phyloP scores from a whole-genome alignment of 2,113 vertebrate genomes.

The Lagopus muta region DNA sequence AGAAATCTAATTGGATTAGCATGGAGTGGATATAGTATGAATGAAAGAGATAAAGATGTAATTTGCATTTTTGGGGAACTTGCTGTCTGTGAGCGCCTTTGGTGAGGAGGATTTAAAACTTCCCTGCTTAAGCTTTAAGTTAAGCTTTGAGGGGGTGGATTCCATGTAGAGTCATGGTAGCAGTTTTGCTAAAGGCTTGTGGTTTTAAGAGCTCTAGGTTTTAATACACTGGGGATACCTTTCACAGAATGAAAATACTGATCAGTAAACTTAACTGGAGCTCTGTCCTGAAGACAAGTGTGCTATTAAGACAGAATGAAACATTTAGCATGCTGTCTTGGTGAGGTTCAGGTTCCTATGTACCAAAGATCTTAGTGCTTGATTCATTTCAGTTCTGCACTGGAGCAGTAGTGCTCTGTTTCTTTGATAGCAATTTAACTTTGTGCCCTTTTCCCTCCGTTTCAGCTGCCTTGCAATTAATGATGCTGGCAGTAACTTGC shows the following conservation, averaged over 20 bases:
- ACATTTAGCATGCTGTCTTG: too few species aligned
- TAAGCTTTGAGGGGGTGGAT: neutral
- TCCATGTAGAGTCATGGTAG: rapidly evolving
- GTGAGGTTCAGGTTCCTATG: neutral
- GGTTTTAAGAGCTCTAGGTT: neutral
- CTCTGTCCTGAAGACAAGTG: neutral
- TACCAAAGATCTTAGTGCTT: too few species aligned
- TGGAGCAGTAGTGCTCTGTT: neutral
- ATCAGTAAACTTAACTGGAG: neutral
- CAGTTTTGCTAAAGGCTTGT: neutral
- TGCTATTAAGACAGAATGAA: neutral
- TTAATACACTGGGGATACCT: neutral
- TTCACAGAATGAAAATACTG: neutral
- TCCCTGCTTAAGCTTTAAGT: neutral
- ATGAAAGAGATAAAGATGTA: neutral
- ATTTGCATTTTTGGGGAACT: neutral
- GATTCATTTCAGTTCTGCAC: neutral
- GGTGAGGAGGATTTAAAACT: neutral
- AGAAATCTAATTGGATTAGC: slow-evolving; percentile 5
- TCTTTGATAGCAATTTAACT: neutral
- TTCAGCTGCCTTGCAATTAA: neutral
- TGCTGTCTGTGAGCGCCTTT: neutral
- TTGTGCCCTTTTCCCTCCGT: neutral
- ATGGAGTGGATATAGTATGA: neutral
- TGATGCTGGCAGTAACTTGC: too few species aligned